These are phyloP conservation scores for Aspidiotus rigidus DNA, from an alignment of 2,888 invertebrate species.

Conservation along the genomic window DNA sequence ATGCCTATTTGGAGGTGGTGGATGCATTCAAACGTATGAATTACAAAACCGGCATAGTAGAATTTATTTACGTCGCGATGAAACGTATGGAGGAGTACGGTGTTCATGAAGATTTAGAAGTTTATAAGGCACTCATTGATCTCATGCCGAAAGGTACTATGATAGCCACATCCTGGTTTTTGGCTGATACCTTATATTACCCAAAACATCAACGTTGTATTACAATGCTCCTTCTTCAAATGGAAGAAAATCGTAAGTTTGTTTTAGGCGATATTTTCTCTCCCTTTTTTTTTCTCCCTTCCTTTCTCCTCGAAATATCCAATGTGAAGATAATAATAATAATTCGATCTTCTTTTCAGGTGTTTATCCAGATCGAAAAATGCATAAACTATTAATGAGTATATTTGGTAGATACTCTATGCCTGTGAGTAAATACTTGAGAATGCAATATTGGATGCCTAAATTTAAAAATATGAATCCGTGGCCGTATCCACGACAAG, in stretches of 20 bases:
- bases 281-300: no score
- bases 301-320: background rate
- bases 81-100: slow-evolving; percentile 81
- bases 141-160: slow-evolving; percentile 82
- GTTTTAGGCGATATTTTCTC: background rate
- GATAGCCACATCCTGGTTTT: slow-evolving; percentile 70
- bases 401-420: slow-evolving; percentile 72
- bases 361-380: slow-evolving; percentile 84
- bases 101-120: slow-evolving; percentile 74
- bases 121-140: slow-evolving; percentile 75
- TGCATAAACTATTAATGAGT: slow-evolving; percentile 69
- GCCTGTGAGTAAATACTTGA: slow-evolving; percentile 64
- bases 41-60: slow-evolving; percentile 66
- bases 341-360: slow-evolving; percentile 47
- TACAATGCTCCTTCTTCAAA: slow-evolving; percentile 80
- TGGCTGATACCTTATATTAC: slow-evolving; percentile 85
- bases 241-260: slow-evolving; percentile 75
- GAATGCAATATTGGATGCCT: slow-evolving; percentile 86
- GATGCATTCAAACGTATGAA: slow-evolving; percentile 27
- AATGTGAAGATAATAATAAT: background rate
- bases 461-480: slow-evolving; percentile 87
- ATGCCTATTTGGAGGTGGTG: slow-evolving; percentile 42
- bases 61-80: slow-evolving; percentile 86
- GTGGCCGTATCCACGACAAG: slow-evolving; percentile 66
- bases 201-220: slow-evolving; percentile 92